Percentiles rank a stretch among this genome's conserved stretches.
Evolutionary conservation across 2,888 invertebrate genomes (phyloP).

Genomic region (Apoda limacodes): DNA sequence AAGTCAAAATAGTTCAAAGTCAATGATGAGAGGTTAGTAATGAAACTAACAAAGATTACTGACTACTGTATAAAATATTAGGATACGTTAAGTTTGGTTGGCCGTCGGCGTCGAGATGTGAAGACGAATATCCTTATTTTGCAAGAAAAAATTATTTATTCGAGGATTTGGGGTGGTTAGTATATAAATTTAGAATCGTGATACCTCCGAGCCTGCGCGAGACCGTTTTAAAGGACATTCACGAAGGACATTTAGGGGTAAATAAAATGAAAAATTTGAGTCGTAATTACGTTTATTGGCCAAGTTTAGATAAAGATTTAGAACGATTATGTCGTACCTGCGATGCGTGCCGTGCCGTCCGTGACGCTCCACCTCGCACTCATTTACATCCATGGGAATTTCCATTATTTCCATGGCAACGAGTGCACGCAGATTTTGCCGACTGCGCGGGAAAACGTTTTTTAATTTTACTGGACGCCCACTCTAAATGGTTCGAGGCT

Average conservation of each 20-base stretch:
- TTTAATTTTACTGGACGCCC: too few species aligned
- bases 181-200: conserved; percentile 13
- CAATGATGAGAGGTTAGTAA: conserved; percentile 11
- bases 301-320: conserved; percentile 11
- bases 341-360: conserved; percentile 9
- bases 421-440: too few species aligned
- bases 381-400: too few species aligned
- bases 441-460: too few species aligned
- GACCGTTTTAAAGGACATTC: conserved; percentile 6
- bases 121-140: conserved; percentile 14
- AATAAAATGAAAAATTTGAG: conserved; percentile 19
- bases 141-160: conserved; percentile 11
- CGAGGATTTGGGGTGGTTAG: too few species aligned
- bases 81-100: conserved; percentile 19
- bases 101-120: conserved; percentile 12
- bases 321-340: conserved; percentile 6
- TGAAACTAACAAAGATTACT: conserved; percentile 13
- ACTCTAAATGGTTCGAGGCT: too few species aligned
- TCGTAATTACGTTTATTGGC: conserved; percentile 18
- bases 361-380: too few species aligned
- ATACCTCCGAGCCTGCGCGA: conserved; percentile 1
- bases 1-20: too few species aligned
- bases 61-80: conserved; percentile 15
- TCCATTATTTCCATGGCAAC: too few species aligned
- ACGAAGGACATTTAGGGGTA: conserved; percentile 16